Evolutionary conservation across 2,888 invertebrate species (phyloP), one percentile per base, ranked within the genome.

Genomic region (Monopis laevigella): DNA sequence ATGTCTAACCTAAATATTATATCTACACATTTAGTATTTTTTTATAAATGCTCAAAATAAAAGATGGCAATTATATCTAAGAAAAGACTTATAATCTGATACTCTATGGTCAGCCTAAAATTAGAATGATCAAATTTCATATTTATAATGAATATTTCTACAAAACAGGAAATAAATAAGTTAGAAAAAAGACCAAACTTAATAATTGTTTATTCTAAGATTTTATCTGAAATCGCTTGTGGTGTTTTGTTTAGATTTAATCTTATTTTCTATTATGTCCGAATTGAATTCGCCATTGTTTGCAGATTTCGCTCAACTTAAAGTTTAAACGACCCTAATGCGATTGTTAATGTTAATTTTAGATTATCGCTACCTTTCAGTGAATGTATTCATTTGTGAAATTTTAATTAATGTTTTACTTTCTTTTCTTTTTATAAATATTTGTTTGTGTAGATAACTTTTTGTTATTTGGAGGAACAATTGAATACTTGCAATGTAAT

Each of bases 351-450:
- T 55, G 48, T 56, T 52, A 49, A 50, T 52, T 46, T 45, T 51
- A 41, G 48, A 47, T 56, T 50, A 55, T 59, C 53, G 53, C 18
- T 39, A 50, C 46, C 35, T 49, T 56, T 62, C 57, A 69, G 63
- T 55, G 46, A 48, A 41, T 47, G 51, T 56, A 50, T 62, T 69
- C 62, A 65, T 65, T 67, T 58, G 54, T 59, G 52, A 60, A 55
- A 54, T 59, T 63, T 59, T 59, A 65, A 74, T 70, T 61, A 61
- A 59, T 62, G 51, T 58, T 55, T 36, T 55, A 58, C 65, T 70
- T 68, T 72, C 63, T 53, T 59, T 18, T 12, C 19, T 36, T 43
- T 32, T 14, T 16, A n/a, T 32, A 28, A 32, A 30, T n/a, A 26
- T 19, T 27, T 32, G 12, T 27, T 29, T 36, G 19, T 36, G 18